A percentile compares a stretch with the other conserved stretches of the same genome.
These are phyloP conservation scores for Tortrix viridana DNA, from an alignment of 2,888 invertebrate species.

Conservation along the genomic window DNA sequence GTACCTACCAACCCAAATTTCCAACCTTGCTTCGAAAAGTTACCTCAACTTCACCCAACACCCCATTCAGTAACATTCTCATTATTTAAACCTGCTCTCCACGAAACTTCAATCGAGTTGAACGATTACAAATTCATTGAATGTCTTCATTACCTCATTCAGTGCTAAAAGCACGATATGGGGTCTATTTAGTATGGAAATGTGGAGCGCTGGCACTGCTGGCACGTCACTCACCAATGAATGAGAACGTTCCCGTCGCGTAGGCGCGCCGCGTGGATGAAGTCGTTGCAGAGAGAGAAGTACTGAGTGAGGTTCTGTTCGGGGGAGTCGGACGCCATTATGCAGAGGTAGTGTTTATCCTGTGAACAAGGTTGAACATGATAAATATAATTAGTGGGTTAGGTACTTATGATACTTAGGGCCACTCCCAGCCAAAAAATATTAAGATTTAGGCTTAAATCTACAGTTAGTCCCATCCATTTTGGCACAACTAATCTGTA, in stretches of 20 bases:
- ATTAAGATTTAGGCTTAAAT: too few relatives aligned
- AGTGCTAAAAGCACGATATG: too few relatives aligned
- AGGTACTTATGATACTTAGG: too few relatives aligned
- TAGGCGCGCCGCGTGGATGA: constrained; percentile 96
- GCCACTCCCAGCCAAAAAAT: too few relatives aligned
- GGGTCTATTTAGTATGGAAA: too few relatives aligned
- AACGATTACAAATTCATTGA: constrained; percentile 25
- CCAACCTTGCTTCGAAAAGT: too few relatives aligned
- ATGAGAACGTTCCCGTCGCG: constrained; percentile 96
- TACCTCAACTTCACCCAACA: too few relatives aligned
- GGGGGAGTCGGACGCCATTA: constrained; percentile 97
- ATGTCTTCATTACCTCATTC: neutral
- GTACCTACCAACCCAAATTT: too few relatives aligned
- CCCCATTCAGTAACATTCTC: too few relatives aligned
- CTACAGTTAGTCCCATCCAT: too few relatives aligned
- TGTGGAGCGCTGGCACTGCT: too few relatives aligned
- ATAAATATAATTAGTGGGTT: neutral
- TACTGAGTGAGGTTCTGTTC: constrained; percentile 97
- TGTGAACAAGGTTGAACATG: constrained; percentile 74
- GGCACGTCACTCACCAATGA: constrained; percentile 90
- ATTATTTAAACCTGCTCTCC: neutral
- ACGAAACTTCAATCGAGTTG: constrained; percentile 10
- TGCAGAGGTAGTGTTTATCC: constrained; percentile 98
- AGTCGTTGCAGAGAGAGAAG: constrained; percentile 97
- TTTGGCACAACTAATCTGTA: too few relatives aligned